Evolutionary conservation across 2,113 vertebrate species (phyloP).

Genomic region (Poeciliopsis retropinna): DNA sequence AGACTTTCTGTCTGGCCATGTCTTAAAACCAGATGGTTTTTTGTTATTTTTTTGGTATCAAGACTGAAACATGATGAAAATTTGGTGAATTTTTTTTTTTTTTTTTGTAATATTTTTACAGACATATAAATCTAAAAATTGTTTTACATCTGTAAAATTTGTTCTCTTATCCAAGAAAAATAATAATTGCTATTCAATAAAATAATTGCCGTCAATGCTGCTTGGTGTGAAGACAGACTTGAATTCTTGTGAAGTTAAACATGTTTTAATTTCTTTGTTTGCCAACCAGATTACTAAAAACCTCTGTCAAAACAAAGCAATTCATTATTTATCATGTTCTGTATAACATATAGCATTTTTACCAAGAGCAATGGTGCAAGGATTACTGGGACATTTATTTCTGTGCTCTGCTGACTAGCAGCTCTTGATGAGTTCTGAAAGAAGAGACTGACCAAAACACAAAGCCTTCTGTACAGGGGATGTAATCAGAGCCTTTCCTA

Average conservation of each 20-base stretch:
- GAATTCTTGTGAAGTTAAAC: not conserved
- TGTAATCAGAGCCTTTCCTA: constrained; percentile 71
- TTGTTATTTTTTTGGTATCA: not conserved
- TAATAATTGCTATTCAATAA: too few relatives aligned
- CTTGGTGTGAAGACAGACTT: not conserved
- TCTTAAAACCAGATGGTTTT: not conserved
- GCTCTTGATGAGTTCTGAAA: constrained; percentile 63
- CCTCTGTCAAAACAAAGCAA: too few relatives aligned
- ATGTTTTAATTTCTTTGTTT: too few relatives aligned
- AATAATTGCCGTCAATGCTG: too few relatives aligned
- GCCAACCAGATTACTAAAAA: too few relatives aligned
- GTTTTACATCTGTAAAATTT: too few relatives aligned
- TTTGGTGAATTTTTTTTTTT: not conserved
- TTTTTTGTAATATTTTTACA: too few relatives aligned
- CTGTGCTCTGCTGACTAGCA: constrained; percentile 42
- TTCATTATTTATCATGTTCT: too few relatives aligned
- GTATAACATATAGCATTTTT: constrained; percentile 4
- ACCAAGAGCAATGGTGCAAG: not conserved
- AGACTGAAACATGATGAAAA: not conserved
- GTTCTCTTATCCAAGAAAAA: too few relatives aligned
- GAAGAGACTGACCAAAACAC: constrained; percentile 65
- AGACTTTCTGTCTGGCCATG: too few relatives aligned
- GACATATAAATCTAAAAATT: not conserved
- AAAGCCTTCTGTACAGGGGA: constrained; percentile 66
- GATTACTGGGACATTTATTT: constrained; percentile 32